Conservation (phyloP, 1,140 invertebrate species). For the Augochlora pura region DNA sequence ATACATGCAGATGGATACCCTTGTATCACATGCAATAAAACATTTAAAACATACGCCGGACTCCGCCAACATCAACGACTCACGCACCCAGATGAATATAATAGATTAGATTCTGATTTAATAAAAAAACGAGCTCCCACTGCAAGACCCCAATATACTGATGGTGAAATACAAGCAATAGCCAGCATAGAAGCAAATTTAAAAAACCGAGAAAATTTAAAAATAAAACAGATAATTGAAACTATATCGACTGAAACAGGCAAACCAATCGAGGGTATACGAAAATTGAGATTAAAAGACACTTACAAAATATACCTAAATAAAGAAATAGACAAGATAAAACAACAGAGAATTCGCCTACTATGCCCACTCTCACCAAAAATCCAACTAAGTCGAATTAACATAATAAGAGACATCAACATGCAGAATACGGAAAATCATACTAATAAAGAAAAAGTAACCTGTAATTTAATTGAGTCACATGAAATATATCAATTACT, state of each 20-base stretch:
- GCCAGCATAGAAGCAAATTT: background rate
- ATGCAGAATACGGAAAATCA: no score
- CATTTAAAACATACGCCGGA: background rate
- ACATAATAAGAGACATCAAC: no score
- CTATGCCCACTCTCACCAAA: background rate
- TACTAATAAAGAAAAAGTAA: no score
- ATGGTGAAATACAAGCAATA: background rate
- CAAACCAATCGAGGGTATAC: background rate
- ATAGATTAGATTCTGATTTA: background rate
- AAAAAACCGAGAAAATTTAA: background rate
- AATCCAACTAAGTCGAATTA: background rate
- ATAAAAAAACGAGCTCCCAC: background rate
- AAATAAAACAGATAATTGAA: background rate
- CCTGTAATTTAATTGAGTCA: no score
- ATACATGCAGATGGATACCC: background rate
- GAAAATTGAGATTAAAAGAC: background rate
- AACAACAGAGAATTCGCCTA: no score
- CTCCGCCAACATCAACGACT: background rate
- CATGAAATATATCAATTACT: no score
- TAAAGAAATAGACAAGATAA: background rate
- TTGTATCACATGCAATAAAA: background rate
- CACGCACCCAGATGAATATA: background rate
- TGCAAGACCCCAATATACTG: background rate
- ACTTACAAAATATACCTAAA: background rate
- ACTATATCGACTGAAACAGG: background rate